Conservation (phyloP, 2,797 vertebrate species). For the Lepidocolaptes lacrymiger region DNA sequence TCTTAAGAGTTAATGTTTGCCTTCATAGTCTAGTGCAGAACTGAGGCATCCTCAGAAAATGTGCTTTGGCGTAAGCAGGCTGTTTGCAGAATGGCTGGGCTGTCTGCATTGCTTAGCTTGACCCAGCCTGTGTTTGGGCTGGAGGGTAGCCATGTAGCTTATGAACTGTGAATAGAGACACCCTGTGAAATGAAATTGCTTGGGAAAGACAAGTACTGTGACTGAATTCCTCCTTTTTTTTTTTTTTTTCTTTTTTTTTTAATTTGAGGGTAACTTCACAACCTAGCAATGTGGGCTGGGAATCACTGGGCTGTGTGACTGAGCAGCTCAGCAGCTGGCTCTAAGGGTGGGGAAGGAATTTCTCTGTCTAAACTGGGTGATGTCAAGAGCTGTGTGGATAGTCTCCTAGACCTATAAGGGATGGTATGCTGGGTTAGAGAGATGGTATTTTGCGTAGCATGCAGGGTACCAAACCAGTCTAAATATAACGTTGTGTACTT, state of each 20-base stretch:
- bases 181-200: conserved; percentile 1
- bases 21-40: neutral
- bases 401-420: conserved; percentile 32
- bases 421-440: conserved; percentile 37
- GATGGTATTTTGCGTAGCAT: conserved; percentile 6
- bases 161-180: conserved; percentile 56
- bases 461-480: conserved; percentile 8
- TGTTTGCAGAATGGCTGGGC: conserved; percentile 37
- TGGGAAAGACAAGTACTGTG: neutral
- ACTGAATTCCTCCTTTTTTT: neutral
- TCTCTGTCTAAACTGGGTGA: neutral
- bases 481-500: conserved; percentile 18
- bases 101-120: conserved; percentile 53
- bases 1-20: conserved; percentile 11
- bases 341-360: conserved; percentile 14
- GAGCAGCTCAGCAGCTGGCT: neutral
- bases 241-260: neutral
- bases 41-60: conserved; percentile 50
- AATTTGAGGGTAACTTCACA: neutral
- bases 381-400: neutral
- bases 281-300: neutral
- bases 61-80: conserved; percentile 22
- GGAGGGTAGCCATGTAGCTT: conserved; percentile 48
- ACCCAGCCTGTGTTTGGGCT: conserved; percentile 65
- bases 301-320: neutral